These are phyloP conservation scores for Zosterops japonicus DNA, from an alignment of 2,113 vertebrate genomes.

Conservation along the genomic window DNA sequence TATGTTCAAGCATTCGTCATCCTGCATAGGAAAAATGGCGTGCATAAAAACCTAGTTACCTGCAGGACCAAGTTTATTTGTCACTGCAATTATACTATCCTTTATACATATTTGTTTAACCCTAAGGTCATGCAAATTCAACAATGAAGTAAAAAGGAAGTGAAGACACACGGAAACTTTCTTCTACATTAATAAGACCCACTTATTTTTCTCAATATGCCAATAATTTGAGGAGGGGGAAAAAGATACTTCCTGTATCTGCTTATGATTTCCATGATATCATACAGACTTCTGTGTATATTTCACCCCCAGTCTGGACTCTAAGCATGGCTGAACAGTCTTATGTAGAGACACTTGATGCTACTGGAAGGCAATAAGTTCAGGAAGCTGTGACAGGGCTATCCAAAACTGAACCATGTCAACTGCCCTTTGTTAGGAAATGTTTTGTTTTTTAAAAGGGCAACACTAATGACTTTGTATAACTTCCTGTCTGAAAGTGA, in stretches of 20 bases:
- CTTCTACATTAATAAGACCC: not conserved
- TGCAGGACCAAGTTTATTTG: slow-evolving; percentile 2
- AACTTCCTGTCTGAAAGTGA: not conserved
- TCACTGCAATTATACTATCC: not conserved
- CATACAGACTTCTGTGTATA: not conserved
- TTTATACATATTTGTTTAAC: slow-evolving; percentile 39
- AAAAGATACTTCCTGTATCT: not conserved
- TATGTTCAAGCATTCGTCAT: not conserved
- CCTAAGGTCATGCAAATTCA: slow-evolving; percentile 8
- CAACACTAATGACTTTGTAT: not conserved
- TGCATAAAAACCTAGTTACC: not conserved
- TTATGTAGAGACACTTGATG: not conserved
- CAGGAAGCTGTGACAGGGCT: not conserved
- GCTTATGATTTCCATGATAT: not conserved
- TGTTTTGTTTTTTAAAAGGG: not conserved
- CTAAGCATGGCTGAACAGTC: not conserved
- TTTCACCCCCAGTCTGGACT: not conserved
- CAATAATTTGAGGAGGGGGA: not conserved
- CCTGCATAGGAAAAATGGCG: not conserved
- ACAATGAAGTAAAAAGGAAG: not conserved
- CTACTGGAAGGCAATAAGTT: not conserved
- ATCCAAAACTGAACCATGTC: not conserved
- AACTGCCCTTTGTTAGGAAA: not conserved
- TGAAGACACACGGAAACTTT: not conserved
- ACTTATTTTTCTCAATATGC: not conserved